Evolutionary conservation across 2,113 vertebrate species (phyloP).

Genomic region (Paramormyrops kingsleyae): DNA sequence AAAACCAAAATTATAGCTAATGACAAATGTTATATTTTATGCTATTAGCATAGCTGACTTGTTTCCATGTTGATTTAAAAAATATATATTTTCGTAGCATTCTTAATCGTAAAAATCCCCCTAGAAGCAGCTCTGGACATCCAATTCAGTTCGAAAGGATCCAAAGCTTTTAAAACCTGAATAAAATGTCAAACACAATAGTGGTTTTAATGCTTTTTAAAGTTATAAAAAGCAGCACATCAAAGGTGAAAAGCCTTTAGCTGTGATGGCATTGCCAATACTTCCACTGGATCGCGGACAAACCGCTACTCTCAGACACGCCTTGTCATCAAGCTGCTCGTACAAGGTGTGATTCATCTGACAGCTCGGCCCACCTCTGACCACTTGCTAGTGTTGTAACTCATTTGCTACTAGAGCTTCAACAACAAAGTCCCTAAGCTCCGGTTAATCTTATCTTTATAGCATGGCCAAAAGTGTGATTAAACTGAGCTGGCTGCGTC

Average conservation of each 20-base stretch:
- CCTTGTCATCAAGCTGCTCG: not conserved
- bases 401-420: not conserved
- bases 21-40: not conserved
- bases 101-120: not conserved
- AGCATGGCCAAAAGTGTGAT: not conserved
- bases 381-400: not conserved
- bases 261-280: not conserved
- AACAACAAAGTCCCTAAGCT: not conserved
- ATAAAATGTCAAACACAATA: not conserved
- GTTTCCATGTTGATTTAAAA: not conserved
- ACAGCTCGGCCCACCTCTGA: not conserved
- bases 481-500: not conserved
- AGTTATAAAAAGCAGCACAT: not conserved
- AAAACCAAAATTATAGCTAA: not conserved
- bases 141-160: not conserved
- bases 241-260: not conserved
- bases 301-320: not conserved
- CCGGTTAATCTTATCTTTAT: not conserved
- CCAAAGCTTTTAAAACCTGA: not conserved
- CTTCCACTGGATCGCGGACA: not conserved
- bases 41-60: not conserved
- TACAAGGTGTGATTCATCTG: not conserved
- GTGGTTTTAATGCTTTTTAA: not conserved
- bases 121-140: not conserved
- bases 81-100: not conserved